Base-by-base conservation (phyloP, 2,888 invertebrate species). In the Harpagoxenus sublaevis region DNA sequence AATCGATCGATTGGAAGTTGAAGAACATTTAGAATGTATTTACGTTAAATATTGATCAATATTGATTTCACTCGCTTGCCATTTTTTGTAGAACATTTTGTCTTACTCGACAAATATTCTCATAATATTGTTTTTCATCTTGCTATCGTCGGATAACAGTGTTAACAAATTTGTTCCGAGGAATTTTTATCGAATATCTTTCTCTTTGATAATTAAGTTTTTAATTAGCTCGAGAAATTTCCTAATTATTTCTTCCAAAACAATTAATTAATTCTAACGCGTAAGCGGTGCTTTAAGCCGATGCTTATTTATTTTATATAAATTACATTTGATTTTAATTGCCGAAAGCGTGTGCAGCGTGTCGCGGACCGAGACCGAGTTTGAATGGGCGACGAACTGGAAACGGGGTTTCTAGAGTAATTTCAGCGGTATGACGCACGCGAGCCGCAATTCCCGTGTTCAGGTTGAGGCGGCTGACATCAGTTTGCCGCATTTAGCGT, bases 391-490 rank as follows among this genome's bases (percentile, higher is more conserved):
- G 81, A 71, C 87, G 70, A 85, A 77, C 75, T 73, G 84, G 74
- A 82, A 85, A 71, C 55, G 66, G 51, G 66, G 75, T 87, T 89
- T 90, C 88, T 74, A 28, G 86, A 89, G 84, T 90, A 83, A 87
- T 81, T 35, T 83, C 77, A 55, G 62, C 83, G 57, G n/a, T 65
- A 62, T 84, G 86, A 82, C 81, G 75, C 74, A 63, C 60, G 68
- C 77, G 42, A 66, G 28, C 53, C 18, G 75, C 85, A 75, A 86
- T 86, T 85, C 57, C 18, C 48, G 83, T 63, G 85, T 66, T 79
- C 75, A 73, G 83, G 63, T 31, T 15, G 55, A 39, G 70, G 31
- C 75, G 39, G 78, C 85, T 89, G 89, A 87, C 89, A 89, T 87
- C 82, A 77, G 71, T 85, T 82, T 81, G 78, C 70, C 75, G 86